These are phyloP conservation scores for Psilopsiagon aurifrons DNA, from an alignment of 2,113 vertebrate genomes.

Conservation along the genomic window DNA sequence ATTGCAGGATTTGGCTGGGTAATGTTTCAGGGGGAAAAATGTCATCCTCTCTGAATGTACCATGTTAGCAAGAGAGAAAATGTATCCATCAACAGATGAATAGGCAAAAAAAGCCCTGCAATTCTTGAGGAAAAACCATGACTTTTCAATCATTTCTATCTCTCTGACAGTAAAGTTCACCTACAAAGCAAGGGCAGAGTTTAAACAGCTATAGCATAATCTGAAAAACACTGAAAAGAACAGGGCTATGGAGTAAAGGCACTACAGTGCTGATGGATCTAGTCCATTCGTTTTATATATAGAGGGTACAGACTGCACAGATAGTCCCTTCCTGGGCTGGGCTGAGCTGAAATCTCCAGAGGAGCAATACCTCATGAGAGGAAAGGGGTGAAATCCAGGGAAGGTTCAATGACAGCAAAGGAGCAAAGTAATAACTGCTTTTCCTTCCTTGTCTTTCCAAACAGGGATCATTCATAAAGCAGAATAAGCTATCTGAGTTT, in stretches of 20 bases:
- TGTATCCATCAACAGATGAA: slow-evolving; percentile 7
- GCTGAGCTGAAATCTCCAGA: slow-evolving; percentile 1
- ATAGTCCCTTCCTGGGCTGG: not conserved
- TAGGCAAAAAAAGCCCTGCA: not conserved
- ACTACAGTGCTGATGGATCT: slow-evolving; percentile 21
- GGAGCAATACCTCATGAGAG: not conserved
- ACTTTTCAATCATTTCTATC: slow-evolving; percentile 47
- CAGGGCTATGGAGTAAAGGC: not conserved
- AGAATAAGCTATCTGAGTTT: not conserved
- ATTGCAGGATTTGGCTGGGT: slow-evolving; percentile 34
- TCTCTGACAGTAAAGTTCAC: slow-evolving; percentile 31
- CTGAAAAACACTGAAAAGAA: slow-evolving; percentile 19
- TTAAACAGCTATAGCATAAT: slow-evolving; percentile 50
- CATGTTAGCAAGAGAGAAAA: slow-evolving; percentile 44
- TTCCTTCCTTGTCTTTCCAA: not conserved
- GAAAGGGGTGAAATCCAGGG: not conserved
- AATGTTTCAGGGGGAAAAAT: slow-evolving; percentile 44
- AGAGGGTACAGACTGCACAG: not conserved
- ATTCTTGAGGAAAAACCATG: not conserved
- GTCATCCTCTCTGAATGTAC: slow-evolving; percentile 35
- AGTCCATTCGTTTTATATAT: not conserved
- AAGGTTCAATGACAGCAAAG: not conserved
- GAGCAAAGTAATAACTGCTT: not conserved
- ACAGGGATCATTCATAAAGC: not conserved
- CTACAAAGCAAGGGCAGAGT: not conserved